Base-by-base conservation (phyloP, 2,888 invertebrate genomes). In the Torymus tubicola region DNA sequence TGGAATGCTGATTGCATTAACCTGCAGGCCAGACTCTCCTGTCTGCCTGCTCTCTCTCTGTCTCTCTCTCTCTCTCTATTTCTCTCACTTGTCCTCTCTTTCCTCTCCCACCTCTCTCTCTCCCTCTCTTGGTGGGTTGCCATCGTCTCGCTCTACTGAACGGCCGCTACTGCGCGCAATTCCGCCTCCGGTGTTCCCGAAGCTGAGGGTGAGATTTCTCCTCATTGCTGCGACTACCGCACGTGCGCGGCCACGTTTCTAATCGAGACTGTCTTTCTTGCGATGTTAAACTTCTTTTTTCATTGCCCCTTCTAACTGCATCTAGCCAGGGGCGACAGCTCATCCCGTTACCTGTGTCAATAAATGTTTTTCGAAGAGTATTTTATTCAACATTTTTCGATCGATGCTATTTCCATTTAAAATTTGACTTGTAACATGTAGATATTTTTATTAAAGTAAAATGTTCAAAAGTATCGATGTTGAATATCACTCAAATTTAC, bases 1-100 rank as follows among this genome's bases (percentile, higher is more conserved):
- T 84, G 87, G 89, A 89, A 89, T 88, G 89, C 89, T 89, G 89
- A 89, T 89, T 89, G 88, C 88, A 86, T 89, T 89, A 88, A 86
- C 72, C 72, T 75, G 60, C 70, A 18, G 65, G 18, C 55, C 52
- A 50, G 63, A 61, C 58, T 53, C 74, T 42, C 60, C 64, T 14
- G 2, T 5, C 64, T 42, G 24, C 24, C 24, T 24, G 24, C 24
- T 2, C 24, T 61, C 24, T 68, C 52, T 21, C 21, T 18, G 13
- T 67, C 16, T 53, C 53, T 18, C 57, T 60, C 13, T 52, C 21
- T 18, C 31, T 21, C 14, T 18, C 2, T n/a, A 68, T 60, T 31
- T n/a, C 67, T 53, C 16, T 31, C 69, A 16, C 21, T 21, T 52
- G 63, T 14, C 24, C 31, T 8, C 16, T 52, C n/a, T 8, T 12